Base-by-base conservation (phyloP, 2,113 vertebrate species). In the Laticauda colubrina region DNA sequence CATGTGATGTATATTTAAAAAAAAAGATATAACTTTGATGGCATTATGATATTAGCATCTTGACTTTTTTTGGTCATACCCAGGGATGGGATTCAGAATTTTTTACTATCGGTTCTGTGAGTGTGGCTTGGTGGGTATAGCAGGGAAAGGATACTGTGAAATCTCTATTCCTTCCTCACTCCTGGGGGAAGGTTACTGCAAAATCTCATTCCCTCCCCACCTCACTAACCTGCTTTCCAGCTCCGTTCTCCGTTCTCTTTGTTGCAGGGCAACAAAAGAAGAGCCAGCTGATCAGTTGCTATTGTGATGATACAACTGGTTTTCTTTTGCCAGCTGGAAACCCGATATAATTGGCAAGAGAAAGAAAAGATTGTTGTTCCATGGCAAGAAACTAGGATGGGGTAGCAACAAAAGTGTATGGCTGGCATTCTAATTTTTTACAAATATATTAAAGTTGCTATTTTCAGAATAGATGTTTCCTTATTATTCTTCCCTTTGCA, bases 251-350 rank as follows among this genome's bases (percentile, higher is more conserved):
- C 48, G n/a, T n/a, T n/a, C n/a, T n/a, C n/a, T n/a, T n/a, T 51
- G 48, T 51, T 51, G 48, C 48, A 51, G 48, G 48, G 48, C 48
- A 48, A 48, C 48, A 10, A 51, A 51, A 51, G 48, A 51, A 51
- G 48, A 51, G 1, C 8, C 48, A 51, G 48, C 8, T 1, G 1
- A 51, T 9, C 48, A 51, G 48, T 90, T 90, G 69, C 53, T 51
- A n/a, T 86, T 29, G 43, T 54, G 93, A 59, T 88, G 43, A 26
- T 20, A 4, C 61, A 88, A 85, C 89, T 94, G 64, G 85, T 92
- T 90, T 81, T 81, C 39, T 81, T 59, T 59, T 45, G 51, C 64
- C 57, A 90, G 45, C 29, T 88, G 54, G 64, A 81, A 91, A 45
- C n/a, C 34, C 81, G 43, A 89, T 85, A 29, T 39, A 56, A 54